phyloP scores from a whole-genome alignment of 2,888 invertebrate species.

The Ditula angustiorana region DNA sequence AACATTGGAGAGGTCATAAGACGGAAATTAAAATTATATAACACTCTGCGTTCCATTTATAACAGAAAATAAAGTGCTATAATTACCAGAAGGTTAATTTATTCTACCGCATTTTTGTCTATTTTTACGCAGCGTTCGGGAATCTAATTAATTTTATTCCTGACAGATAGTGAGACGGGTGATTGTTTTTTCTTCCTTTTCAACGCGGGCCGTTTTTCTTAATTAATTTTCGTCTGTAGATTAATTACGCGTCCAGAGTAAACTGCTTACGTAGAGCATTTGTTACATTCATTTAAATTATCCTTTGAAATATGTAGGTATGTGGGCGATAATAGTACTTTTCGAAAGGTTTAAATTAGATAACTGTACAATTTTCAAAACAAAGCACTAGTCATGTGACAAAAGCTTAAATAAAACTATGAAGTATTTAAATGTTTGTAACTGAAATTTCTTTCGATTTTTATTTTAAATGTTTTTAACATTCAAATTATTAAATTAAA shows the following conservation, averaged over 20 bases:
- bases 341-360: too few relatives aligned
- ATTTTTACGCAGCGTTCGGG: neutral
- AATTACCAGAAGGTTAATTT: conserved; percentile 17
- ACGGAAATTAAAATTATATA: conserved; percentile 12
- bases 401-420: too few relatives aligned
- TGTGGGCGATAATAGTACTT: neutral
- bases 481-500: too few relatives aligned
- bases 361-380: too few relatives aligned
- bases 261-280: neutral
- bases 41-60: conserved; percentile 2
- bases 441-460: too few relatives aligned
- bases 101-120: conserved; percentile 14
- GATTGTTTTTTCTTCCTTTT: neutral
- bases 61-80: neutral
- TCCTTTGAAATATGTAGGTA: neutral
- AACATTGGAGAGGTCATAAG: conserved; percentile 14
- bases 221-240: neutral
- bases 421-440: too few relatives aligned
- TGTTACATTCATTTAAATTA: neutral
- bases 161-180: neutral
- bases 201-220: neutral
- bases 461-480: too few relatives aligned
- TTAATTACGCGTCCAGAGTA: neutral
- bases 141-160: conserved; percentile 18
- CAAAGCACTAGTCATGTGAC: too few relatives aligned